Evolutionary conservation across 2,888 invertebrate genomes (phyloP), one percentile per base, ranked within the genome.

Genomic region (Erebia ligea): DNA sequence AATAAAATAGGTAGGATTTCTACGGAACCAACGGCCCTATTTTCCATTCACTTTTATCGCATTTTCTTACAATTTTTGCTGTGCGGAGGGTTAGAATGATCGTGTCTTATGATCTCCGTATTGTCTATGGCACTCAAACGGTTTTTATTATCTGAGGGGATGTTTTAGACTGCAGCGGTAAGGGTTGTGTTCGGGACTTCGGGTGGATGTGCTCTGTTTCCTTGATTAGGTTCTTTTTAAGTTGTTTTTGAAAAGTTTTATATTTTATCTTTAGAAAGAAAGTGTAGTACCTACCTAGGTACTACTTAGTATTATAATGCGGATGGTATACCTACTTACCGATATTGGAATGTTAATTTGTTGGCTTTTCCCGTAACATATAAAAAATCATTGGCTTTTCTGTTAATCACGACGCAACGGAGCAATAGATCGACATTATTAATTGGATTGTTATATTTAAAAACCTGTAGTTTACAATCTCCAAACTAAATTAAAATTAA

Each of bases 121-220:
- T 91, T 91, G 91, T 92, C 91, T 91, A 89, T 85, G 84, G 88
- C 84, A 79, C 79, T 81, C 80, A 88, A 82, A 89, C 88, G 85
- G 86, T 91, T 92, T 92, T 92, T 92, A 91, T 92, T 90, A 88
- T 90, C 92, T 88, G 90, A 81, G 88, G 91, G 89, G 90, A 85
- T 83, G 82, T 83, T 90, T 91, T 90, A 89, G 88, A 89, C 82
- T 82, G 86, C 82, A 78, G 80, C 78, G 86, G 88, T 88, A 89
- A 90, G 89, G 86, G 90, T 83, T 88, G 88, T 87, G 85, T 70
- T 75, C 73, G 75, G 75, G 75, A 61, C n/a, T 25, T 48, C 11
- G 8, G 56, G 25, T 25, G 78, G 77, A 78, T 78, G 78, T 72
- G 71, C 75, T 76, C 59, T 75, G 76, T 75, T 77, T 76, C 69